phyloP scores from a whole-genome alignment of 2,888 invertebrate species.

The Liopterus haemorrhoidalis region DNA sequence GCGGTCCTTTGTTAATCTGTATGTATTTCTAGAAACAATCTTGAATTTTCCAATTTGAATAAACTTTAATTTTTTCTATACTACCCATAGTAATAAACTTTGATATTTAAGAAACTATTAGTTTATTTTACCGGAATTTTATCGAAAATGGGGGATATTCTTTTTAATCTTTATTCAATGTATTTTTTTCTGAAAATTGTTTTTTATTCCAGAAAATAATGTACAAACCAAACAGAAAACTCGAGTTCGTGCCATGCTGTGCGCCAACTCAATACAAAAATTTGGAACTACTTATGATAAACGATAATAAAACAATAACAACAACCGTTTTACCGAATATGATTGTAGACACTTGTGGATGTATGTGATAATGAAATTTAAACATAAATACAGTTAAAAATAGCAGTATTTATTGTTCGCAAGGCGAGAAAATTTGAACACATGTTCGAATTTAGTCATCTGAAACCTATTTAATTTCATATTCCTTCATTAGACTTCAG shows the following conservation, averaged over 20 bases:
- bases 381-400: slow-evolving; percentile 12
- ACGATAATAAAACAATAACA: slow-evolving; percentile 70
- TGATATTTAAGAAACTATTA: too few relatives aligned
- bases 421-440: too few relatives aligned
- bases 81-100: too few relatives aligned
- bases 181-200: slow-evolving; percentile 23
- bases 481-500: too few relatives aligned
- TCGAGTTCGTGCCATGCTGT: slow-evolving; percentile 77
- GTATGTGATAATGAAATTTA: slow-evolving; percentile 55
- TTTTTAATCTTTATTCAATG: slow-evolving; percentile 6
- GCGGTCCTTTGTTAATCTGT: too few relatives aligned
- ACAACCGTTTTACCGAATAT: slow-evolving; percentile 79
- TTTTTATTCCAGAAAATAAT: slow-evolving; percentile 61
- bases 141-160: too few relatives aligned
- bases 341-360: slow-evolving; percentile 88
- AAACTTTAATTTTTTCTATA: too few relatives aligned
- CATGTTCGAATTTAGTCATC: too few relatives aligned
- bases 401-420: slow-evolving; percentile 18
- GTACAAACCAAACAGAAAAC: slow-evolving; percentile 49
- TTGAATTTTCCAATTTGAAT: too few relatives aligned
- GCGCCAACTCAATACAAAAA: slow-evolving; percentile 78
- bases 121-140: too few relatives aligned
- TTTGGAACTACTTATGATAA: slow-evolving; percentile 72
- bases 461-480: too few relatives aligned
- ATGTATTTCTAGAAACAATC: too few relatives aligned